Percentiles rank a stretch among this genome's conserved stretches.
Evolutionary conservation across 2,888 invertebrate genomes (phyloP).

Genomic region (Drosophila barbarae): DNA sequence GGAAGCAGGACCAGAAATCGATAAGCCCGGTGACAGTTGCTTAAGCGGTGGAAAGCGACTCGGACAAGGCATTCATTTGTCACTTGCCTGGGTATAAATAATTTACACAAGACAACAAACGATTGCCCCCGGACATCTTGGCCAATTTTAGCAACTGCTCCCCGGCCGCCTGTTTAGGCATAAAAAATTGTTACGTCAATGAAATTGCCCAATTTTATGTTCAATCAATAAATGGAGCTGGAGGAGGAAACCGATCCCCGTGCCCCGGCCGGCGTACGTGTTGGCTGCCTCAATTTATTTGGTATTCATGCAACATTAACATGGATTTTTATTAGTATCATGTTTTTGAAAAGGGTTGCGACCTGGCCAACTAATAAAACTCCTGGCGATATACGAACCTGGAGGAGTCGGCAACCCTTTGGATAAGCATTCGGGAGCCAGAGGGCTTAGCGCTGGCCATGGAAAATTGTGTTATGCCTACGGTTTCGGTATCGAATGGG

Average conservation of each 20-base stretch:
- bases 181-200: constrained; percentile 60
- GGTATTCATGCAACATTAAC: constrained; percentile 75
- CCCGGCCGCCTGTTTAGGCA: constrained; percentile 52
- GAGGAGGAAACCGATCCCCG: not conserved
- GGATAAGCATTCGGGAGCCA: constrained; percentile 25
- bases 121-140: constrained; percentile 19
- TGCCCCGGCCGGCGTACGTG: constrained; percentile 40
- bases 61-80: constrained; percentile 58
- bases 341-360: constrained; percentile 72
- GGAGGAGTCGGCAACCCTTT: constrained; percentile 16
- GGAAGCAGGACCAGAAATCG: constrained; percentile 31
- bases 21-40: constrained; percentile 52
- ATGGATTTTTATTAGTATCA: constrained; percentile 75
- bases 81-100: constrained; percentile 62
- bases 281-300: constrained; percentile 71
- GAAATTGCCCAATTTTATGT: constrained; percentile 73
- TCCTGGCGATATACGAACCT: constrained; percentile 19
- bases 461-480: constrained; percentile 58
- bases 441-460: constrained; percentile 59
- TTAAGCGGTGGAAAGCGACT: constrained; percentile 48
- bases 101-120: constrained; percentile 56
- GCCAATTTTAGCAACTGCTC: constrained; percentile 37
- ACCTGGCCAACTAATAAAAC: constrained; percentile 56
- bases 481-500: constrained; percentile 32
- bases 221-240: constrained; percentile 66